phyloP scores from a whole-genome alignment of 2,113 vertebrate species.

The Pseudonaja textilis region DNA sequence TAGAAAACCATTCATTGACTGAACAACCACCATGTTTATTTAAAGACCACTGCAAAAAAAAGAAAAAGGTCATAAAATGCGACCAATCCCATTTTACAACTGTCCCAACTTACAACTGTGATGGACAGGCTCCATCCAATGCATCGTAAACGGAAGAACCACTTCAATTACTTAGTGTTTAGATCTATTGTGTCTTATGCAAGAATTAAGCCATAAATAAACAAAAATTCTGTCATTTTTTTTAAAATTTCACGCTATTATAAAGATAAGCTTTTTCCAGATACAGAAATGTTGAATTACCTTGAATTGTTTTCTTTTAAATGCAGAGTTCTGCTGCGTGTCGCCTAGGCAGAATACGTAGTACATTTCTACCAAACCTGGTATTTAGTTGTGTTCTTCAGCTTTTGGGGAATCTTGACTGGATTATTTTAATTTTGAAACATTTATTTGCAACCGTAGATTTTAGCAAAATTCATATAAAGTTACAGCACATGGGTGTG shows the following conservation, averaged over 20 bases:
- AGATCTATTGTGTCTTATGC: neutral
- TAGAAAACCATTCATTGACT: no score
- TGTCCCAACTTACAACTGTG: no score
- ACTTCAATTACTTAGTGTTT: neutral
- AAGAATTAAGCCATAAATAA: neutral
- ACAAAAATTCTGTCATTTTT: neutral
- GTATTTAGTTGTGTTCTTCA: neutral
- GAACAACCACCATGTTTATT: no score
- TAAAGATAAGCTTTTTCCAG: neutral
- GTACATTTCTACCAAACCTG: neutral
- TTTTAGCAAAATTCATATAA: neutral
- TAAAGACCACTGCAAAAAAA: no score
- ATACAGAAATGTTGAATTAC: neutral
- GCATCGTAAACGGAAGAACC: no score
- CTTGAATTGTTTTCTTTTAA: neutral
- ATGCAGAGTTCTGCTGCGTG: neutral
- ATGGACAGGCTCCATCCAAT: no score
- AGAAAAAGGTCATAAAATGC: no score
- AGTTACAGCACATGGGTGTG: neutral
- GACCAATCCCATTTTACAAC: no score
- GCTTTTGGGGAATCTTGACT: neutral
- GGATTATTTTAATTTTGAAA: neutral
- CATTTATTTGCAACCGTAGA: neutral
- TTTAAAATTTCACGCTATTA: neutral
- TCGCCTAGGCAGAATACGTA: neutral